Base-by-base conservation (phyloP, 1,140 invertebrate species). In the Drosophila repleta region DNA sequence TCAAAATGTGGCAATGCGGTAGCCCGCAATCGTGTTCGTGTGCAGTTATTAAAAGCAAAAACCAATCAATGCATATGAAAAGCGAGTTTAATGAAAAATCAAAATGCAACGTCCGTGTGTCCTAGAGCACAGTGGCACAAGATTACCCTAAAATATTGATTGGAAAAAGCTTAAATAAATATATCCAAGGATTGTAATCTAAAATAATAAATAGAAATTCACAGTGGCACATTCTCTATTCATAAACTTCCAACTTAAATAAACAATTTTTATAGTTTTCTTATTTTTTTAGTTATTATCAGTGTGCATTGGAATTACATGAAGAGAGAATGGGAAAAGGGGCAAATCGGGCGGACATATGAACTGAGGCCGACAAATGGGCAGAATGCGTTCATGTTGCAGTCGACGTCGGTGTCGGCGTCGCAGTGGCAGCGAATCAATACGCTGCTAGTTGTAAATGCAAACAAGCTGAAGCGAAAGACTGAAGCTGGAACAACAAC, bases 381-480 rank as follows among this genome's bases (percentile, higher is more conserved):
- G 63, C 53, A 75, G 84, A 83, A 76, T 85, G 76, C 80, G 80
- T 85, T 76, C 46, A 53, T 71, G 51, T 35, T 65, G 52, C 61
- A 32, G 43, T 48, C 35, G 37, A 11, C 39, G 46, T 26, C 17
- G 15, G 2, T 20, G 4, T 4, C n/a, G 20, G 8, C 46, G 20
- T 26, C 35, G 21, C 17, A 32, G 48, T 49, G 39, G 46, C 66
- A 74, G 77, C 82, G 74, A 85, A 85, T 85, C 81, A 85, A 85
- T 85, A 77, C 53, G 62, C 74, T 73, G 63, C 48, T 48, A 55
- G 53, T 45, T 26, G 32, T 62, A 73, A 74, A 74, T 63, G 60
- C 66, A 68, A 84, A 57, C 55, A 69, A 60, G 62, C 18, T 61
- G 53, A 64, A 37, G 52, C 74, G 61, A 45, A 63, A 65, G 20